A percentile compares a stretch with the other conserved stretches of the same genome.
phyloP scores from a whole-genome alignment of 2,113 vertebrate species.

The Nasalis larvatus region DNA sequence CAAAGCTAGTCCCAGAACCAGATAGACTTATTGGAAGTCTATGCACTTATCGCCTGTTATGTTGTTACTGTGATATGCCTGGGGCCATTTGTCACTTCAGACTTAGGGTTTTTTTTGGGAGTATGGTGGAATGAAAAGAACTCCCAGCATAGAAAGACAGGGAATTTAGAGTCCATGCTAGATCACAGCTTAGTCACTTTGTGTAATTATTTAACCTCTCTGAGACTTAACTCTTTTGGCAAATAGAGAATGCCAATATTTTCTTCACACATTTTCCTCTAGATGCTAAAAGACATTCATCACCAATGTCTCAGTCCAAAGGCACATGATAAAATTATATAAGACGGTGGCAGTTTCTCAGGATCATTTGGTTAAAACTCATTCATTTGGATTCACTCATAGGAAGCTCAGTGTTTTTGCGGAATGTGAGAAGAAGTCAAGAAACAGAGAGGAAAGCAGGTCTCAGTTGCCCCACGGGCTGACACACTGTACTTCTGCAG shows the following conservation, averaged over 20 bases:
- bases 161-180: neutral
- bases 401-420: neutral
- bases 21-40: neutral
- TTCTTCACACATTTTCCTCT: neutral
- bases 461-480: neutral
- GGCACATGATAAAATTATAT: neutral
- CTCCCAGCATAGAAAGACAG: neutral
- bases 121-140: neutral
- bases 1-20: neutral
- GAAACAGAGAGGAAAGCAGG: neutral
- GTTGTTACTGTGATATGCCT: neutral
- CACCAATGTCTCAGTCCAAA: neutral
- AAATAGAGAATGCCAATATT: neutral
- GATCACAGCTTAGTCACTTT: neutral
- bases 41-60: neutral
- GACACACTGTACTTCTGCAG: neutral
- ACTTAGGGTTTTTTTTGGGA: neutral
- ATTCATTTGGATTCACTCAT: neutral
- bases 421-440: neutral
- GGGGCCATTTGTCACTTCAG: neutral
- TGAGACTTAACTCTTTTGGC: neutral
- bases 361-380: neutral
- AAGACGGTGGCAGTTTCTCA: neutral
- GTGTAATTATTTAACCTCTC: constrained; percentile 14
- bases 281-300: neutral